phyloP scores from a whole-genome alignment of 2,113 vertebrate species.

The Piprites chloris region DNA sequence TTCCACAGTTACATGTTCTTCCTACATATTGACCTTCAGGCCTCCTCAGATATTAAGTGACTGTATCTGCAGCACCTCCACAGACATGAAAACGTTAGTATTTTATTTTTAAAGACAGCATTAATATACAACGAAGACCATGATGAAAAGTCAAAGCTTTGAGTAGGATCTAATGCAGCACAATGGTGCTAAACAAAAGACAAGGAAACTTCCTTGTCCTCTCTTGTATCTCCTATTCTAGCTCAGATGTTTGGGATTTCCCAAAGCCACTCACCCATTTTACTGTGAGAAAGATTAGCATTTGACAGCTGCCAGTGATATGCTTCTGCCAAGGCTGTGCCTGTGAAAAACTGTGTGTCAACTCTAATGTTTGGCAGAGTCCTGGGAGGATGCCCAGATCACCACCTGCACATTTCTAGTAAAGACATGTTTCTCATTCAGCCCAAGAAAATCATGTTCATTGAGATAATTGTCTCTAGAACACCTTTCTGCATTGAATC shows the following conservation, averaged over 20 bases:
- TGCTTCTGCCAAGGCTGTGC: neutral
- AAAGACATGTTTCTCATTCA: neutral
- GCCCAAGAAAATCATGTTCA: neutral
- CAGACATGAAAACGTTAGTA: neutral
- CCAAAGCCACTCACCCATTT: neutral
- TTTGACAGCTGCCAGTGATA: slow-evolving; percentile 20
- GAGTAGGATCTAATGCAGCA: neutral
- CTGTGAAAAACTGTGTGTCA: slow-evolving; percentile 36
- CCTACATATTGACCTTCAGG: neutral
- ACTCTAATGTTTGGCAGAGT: neutral
- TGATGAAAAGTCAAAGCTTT: neutral
- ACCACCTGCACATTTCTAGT: slow-evolving; percentile 21
- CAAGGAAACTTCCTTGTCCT: neutral
- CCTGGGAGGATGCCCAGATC: slow-evolving; percentile 23
- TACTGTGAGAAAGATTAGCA: neutral
- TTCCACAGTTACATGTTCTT: neutral
- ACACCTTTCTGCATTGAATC: neutral
- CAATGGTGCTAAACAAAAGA: neutral
- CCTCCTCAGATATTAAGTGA: neutral
- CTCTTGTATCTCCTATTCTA: neutral
- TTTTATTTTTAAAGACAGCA: neutral
- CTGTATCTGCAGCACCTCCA: neutral
- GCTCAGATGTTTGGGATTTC: slow-evolving; percentile 11
- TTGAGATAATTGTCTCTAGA: neutral
- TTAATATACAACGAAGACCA: neutral